These are phyloP conservation scores for Acronicta alni DNA, from an alignment of 2,888 invertebrate genomes.

Conservation along the genomic window DNA sequence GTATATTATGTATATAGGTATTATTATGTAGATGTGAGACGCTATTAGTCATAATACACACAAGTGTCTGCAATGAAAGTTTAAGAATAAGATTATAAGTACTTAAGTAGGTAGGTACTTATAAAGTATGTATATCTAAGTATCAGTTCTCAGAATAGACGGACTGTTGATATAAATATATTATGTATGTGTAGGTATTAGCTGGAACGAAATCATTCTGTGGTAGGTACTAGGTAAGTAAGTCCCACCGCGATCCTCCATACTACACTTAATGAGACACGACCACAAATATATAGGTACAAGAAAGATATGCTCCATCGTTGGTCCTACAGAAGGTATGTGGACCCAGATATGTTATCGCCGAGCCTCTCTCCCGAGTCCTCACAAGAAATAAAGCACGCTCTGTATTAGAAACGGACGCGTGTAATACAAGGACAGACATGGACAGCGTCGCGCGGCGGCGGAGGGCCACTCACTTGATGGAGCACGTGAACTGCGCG, in stretches of 20 bases:
- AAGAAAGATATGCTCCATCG: constrained; percentile 58
- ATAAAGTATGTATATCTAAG: no score
- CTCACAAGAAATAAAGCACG: constrained; percentile 32
- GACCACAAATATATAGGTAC: constrained; percentile 35
- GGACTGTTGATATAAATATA: neutral
- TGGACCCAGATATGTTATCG: constrained; percentile 37
- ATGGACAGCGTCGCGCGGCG: constrained; percentile 10
- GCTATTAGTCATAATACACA: no score
- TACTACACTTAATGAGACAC: neutral
- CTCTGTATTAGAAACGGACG: constrained; percentile 22
- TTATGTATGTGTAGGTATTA: no score
- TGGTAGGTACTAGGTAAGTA: neutral
- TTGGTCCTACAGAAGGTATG: constrained; percentile 50
- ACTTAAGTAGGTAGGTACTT: neutral
- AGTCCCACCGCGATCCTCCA: neutral
- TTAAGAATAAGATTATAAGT: no score
- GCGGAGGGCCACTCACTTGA: constrained; percentile 67
- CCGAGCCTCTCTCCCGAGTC: constrained; percentile 11
- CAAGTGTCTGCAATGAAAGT: no score
- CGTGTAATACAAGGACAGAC: constrained; percentile 37
- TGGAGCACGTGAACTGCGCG: constrained; percentile 81
- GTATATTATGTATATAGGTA: no score
- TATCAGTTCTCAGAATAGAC: neutral
- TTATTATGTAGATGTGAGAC: no score
- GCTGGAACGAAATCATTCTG: neutral